Conservation (phyloP, 1,140 invertebrate genomes). For the Sycophila sp. region DNA sequence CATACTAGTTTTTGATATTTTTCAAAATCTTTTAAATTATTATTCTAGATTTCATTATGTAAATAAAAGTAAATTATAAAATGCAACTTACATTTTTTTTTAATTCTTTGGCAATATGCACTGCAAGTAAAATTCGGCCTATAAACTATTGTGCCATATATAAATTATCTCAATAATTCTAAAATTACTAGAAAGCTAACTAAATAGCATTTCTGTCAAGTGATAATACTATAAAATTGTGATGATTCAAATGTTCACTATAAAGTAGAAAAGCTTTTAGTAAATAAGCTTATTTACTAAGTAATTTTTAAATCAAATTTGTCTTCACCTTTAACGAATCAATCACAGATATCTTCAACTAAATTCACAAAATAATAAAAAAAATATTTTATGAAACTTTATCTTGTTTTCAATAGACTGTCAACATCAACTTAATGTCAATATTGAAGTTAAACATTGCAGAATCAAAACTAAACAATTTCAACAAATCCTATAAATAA, state of each 20-base stretch:
- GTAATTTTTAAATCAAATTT: background rate
- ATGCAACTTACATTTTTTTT: background rate
- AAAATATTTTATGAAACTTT: background rate
- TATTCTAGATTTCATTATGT: background rate
- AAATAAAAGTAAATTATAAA: background rate
- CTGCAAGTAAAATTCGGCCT: constrained; percentile 6
- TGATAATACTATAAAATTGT: background rate
- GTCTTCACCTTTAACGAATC: background rate
- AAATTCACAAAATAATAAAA: background rate
- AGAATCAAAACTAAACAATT: background rate
- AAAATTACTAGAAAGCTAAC: constrained; percentile 5
- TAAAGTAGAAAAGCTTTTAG: background rate
- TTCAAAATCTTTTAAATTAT: background rate
- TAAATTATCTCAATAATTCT: constrained; percentile 11
- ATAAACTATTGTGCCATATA: constrained; percentile 12
- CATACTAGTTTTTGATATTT: background rate
- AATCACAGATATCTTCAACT: background rate
- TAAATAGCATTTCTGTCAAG: background rate
- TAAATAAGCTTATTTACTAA: background rate
- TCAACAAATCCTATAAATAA: background rate
- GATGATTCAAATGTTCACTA: constrained; percentile 10
- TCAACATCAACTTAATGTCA: background rate
- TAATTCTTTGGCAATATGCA: background rate
- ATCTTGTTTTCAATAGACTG: background rate
- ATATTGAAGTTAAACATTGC: background rate